Evolutionary conservation across 2,888 invertebrate genomes (phyloP).

Genomic region (Pristionchus exspectatus): DNA sequence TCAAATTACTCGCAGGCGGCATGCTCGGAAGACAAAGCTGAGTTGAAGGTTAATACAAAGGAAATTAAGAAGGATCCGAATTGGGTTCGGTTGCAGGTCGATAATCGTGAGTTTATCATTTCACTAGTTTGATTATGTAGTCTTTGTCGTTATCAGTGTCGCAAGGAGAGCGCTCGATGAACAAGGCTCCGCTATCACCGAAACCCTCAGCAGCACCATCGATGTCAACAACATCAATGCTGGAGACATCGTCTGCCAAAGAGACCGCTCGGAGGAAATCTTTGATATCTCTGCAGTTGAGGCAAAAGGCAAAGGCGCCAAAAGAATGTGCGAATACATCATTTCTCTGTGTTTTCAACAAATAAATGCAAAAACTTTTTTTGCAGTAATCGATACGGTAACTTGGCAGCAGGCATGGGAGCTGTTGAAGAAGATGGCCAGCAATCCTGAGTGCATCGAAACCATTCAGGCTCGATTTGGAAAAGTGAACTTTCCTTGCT

Average conservation of each 20-base stretch:
- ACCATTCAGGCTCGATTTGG: constrained; percentile 80
- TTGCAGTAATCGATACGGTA: constrained; percentile 70
- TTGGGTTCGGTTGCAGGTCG: constrained; percentile 70
- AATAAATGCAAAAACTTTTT: constrained; percentile 57
- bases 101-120: constrained; percentile 65
- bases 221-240: constrained; percentile 75
- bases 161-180: constrained; percentile 67
- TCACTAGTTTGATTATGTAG: not conserved
- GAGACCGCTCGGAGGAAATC: constrained; percentile 73
- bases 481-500: not conserved
- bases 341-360: not conserved
- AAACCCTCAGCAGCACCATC: constrained; percentile 78
- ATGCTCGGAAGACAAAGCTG: constrained; percentile 65
- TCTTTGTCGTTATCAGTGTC: constrained; percentile 63
- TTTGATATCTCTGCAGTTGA: constrained; percentile 75
- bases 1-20: constrained; percentile 57
- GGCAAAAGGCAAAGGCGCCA: constrained; percentile 70
- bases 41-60: constrained; percentile 50
- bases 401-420: constrained; percentile 81
- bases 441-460: constrained; percentile 83
- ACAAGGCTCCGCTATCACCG: constrained; percentile 77
- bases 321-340: constrained; percentile 63
- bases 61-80: constrained; percentile 50
- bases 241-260: constrained; percentile 71
- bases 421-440: constrained; percentile 82